Conservation (phyloP, 2,113 vertebrate species). For the Microtus pennsylvanicus region DNA sequence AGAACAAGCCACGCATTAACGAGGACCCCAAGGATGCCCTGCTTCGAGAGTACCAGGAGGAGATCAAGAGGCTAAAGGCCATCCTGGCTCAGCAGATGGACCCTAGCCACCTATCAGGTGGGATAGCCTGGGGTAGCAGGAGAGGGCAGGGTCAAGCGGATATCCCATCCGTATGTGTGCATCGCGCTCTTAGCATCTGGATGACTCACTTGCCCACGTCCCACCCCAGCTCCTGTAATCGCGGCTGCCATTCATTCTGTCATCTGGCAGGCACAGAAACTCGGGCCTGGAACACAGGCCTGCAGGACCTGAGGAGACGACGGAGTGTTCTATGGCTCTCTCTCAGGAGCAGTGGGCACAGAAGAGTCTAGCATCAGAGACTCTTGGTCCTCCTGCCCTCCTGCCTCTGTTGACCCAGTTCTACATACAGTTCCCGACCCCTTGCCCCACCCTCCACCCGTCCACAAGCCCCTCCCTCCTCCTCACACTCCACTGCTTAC, state of each 20-base stretch:
- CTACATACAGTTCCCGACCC: no score
- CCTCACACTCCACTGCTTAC: background rate
- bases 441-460: background rate
- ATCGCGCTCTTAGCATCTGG: background rate
- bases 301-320: background rate
- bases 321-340: background rate
- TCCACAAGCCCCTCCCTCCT: background rate
- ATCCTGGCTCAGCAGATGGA: slow-evolving; percentile 89
- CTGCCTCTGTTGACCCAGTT: background rate
- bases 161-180: background rate
- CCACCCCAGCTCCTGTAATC: background rate
- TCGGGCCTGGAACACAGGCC: background rate
- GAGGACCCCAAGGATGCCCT: slow-evolving; percentile 95
- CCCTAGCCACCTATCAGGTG: slow-evolving; percentile 83
- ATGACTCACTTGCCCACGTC: background rate
- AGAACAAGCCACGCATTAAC: slow-evolving; percentile 92
- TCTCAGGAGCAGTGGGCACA: background rate
- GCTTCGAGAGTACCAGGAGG: slow-evolving; percentile 93
- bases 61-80: slow-evolving; percentile 91
- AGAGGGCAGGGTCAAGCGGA: background rate
- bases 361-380: background rate
- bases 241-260: background rate
- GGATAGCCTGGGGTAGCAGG: background rate
- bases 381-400: background rate
- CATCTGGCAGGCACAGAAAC: background rate